phyloP scores from a whole-genome alignment of 2,113 vertebrate genomes.

The Brienomyrus longianalis region DNA sequence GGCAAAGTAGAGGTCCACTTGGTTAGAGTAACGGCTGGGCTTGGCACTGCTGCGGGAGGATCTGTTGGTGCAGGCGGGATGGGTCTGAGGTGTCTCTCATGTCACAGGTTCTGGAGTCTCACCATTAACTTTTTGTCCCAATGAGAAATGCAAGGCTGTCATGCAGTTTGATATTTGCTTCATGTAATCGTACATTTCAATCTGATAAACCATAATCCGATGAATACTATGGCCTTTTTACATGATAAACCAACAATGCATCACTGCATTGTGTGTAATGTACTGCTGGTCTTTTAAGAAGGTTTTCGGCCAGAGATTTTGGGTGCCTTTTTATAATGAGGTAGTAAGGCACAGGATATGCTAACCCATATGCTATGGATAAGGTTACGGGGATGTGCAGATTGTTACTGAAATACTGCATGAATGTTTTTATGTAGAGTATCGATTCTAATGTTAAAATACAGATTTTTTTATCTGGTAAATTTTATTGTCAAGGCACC shows the following conservation, averaged over 20 bases:
- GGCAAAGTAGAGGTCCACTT: background rate
- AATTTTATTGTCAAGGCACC: background rate
- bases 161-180: background rate
- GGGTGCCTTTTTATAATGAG: background rate
- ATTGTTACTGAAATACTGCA: background rate
- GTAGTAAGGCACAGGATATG: background rate
- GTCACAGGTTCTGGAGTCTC: background rate
- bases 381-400: background rate
- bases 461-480: background rate
- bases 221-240: background rate
- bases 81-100: background rate
- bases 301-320: background rate
- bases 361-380: background rate
- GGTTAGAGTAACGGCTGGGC: background rate
- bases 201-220: background rate
- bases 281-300: background rate
- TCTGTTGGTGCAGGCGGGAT: background rate
- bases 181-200: background rate
- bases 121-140: background rate
- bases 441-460: background rate
- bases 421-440: background rate
- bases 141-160: background rate
- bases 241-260: background rate
- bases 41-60: background rate
- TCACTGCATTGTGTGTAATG: background rate